Evolutionary conservation across 2,113 vertebrate genomes (phyloP), one percentile per base, ranked within the genome.

Genomic region (Sterrhoptilus dennistouni): DNA sequence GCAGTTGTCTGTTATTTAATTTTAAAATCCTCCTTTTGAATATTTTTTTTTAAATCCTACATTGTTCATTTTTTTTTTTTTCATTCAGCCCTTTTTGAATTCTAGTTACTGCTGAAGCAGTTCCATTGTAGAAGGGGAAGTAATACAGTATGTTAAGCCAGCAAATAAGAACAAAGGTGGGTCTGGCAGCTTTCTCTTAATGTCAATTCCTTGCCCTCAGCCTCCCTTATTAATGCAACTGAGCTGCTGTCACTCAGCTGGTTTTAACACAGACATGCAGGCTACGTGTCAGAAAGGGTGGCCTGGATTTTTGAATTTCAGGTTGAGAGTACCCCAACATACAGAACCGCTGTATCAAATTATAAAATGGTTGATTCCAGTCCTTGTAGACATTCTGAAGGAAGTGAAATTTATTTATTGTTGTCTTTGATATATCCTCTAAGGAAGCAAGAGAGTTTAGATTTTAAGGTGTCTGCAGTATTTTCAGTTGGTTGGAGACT

Each of bases 131-230:
- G 50, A 86, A 80, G 36, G 42, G 61, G 42, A 87, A 42, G 71
- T 93, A 86, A 59, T 93, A 63, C 82, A 74, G 71, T 56, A n/a
- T 87, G 75, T 95, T 81, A 93, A 88, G 38, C 50, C 75, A 90
- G 85, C 83, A 93, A 90, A 54, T 83, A 83, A 61, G 91, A 94
- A 87, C 91, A 95, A 83, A 90, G 87, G 92, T 93, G 79, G 52
- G 38, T 69, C 45, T 88, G 42, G 71, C 75, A 90, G 82, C 75
- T 90, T 91, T 91, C 50, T 93, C 29, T 91, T 83, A 63, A 56
- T 61, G 78, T 88, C 90, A 77, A 4, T 80, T 91, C 59, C 59
- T 83, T 94, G 93, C 71, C 82, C 90, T 96, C 79, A 69, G 50
- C 92, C 47, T 95, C 50, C 57, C 72, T 83, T 90, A 87, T 88